A percentile compares a stretch with the other conserved stretches of the same genome.
Conservation (phyloP, 2,888 invertebrate genomes). For the Mesopsocus fuscifrons region DNA sequence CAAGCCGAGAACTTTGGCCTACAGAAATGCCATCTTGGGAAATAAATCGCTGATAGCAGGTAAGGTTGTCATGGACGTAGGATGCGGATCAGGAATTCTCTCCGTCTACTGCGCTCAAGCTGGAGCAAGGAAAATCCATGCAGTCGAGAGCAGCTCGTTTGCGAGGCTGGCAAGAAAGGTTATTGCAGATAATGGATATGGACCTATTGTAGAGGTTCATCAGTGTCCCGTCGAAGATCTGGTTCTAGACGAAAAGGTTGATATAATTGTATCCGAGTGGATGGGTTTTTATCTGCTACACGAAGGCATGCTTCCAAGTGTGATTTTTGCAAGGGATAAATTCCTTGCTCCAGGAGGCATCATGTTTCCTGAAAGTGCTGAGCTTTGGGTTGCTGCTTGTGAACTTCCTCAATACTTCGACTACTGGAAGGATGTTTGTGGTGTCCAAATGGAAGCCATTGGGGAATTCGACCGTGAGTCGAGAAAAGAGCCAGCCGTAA, state of each 20-base stretch:
- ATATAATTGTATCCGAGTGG: constrained; percentile 90
- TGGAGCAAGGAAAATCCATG: constrained; percentile 74
- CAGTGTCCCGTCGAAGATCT: constrained; percentile 62
- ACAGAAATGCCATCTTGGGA: constrained; percentile 55
- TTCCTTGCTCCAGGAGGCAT: constrained; percentile 53
- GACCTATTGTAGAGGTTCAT: constrained; percentile 46
- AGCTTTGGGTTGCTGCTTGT: constrained; percentile 41
- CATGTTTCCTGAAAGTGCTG: constrained; percentile 57
- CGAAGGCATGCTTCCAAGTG: constrained; percentile 88
- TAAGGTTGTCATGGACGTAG: constrained; percentile 70
- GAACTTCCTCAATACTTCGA: constrained; percentile 41
- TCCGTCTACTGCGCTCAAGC: constrained; percentile 79
- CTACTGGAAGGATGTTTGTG: constrained; percentile 54
- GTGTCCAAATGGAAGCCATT: constrained; percentile 52
- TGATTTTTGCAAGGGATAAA: constrained; percentile 60
- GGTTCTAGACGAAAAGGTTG: constrained; percentile 49
- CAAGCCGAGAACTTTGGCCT: constrained; percentile 52
- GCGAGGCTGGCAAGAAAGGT: constrained; percentile 43
- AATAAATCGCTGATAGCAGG: constrained; percentile 45
- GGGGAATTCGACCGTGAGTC: constrained; percentile 16
- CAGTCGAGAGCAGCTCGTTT: constrained; percentile 61
- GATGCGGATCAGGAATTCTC: constrained; percentile 71
- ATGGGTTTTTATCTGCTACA: constrained; percentile 94
- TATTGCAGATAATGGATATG: constrained; percentile 48
- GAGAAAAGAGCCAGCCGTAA: constrained; percentile 39